Evolutionary conservation across 2,113 vertebrate species (phyloP).

Genomic region (Sinocyclocheilus anshuiensis): DNA sequence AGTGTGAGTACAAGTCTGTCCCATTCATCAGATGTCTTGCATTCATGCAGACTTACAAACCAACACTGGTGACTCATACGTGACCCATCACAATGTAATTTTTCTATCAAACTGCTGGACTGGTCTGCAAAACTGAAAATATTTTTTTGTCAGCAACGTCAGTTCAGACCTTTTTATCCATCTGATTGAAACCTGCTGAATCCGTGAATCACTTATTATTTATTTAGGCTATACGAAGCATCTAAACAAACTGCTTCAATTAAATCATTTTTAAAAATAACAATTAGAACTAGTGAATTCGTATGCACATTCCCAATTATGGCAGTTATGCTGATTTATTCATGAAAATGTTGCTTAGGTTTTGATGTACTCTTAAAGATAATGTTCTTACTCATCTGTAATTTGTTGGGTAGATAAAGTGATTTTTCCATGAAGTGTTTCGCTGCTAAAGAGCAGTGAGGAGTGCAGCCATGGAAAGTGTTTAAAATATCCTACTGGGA

Average conservation of each 20-base stretch:
- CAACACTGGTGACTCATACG: slow-evolving; percentile 36
- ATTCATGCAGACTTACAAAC: slow-evolving; percentile 46
- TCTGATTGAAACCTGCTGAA: neutral
- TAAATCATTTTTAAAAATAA: neutral
- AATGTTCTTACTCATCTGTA: neutral
- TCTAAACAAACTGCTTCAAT: neutral
- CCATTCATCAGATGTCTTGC: neutral
- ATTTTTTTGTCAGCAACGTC: slow-evolving; percentile 27
- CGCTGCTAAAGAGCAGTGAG: slow-evolving; percentile 47
- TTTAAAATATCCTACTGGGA: slow-evolving; percentile 63
- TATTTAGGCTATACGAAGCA: neutral
- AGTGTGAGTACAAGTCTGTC: neutral
- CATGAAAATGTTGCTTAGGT: neutral
- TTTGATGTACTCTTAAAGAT: neutral
- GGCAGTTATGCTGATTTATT: neutral
- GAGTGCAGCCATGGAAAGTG: slow-evolving; percentile 62
- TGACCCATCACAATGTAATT: slow-evolving; percentile 59
- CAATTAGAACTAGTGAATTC: neutral
- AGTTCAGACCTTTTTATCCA: slow-evolving; percentile 33
- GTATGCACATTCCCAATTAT: neutral
- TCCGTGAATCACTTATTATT: neutral
- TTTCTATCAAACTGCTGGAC: slow-evolving; percentile 57
- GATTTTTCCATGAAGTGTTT: slow-evolving; percentile 16
- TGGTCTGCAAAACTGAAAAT: slow-evolving; percentile 31
- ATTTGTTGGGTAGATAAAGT: neutral